Evolutionary conservation across 2,888 invertebrate genomes (phyloP).

Genomic region (Nudaria mundana): DNA sequence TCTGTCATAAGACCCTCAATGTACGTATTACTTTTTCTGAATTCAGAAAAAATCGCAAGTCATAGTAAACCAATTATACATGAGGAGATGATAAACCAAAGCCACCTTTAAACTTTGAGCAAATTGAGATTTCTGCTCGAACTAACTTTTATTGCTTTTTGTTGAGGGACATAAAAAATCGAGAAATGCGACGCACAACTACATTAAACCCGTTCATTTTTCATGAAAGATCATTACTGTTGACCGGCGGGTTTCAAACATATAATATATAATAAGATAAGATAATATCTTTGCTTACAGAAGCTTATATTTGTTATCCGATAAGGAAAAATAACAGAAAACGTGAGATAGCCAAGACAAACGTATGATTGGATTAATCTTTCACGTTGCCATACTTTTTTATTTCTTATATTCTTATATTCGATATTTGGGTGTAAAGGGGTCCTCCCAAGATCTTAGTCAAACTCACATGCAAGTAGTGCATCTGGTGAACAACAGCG

Average conservation of each 20-base stretch:
- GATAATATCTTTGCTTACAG: neutral
- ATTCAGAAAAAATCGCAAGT: slow-evolving; percentile 28
- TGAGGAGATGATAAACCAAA: slow-evolving; percentile 43
- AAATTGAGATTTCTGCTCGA: slow-evolving; percentile 65
- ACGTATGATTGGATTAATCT: neutral
- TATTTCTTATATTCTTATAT: no score
- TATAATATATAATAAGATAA: no score
- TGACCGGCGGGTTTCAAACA: slow-evolving; percentile 3
- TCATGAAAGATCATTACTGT: slow-evolving; percentile 9
- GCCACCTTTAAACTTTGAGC: slow-evolving; percentile 41
- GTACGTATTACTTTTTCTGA: no score
- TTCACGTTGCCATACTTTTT: neutral
- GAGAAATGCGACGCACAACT: slow-evolving; percentile 22
- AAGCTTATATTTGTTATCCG: neutral
- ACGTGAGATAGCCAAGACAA: neutral
- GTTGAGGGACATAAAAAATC: slow-evolving; percentile 34
- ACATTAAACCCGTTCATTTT: slow-evolving; percentile 24
- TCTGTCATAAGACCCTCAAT: no score
- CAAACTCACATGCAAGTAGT: no score
- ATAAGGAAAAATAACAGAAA: neutral
- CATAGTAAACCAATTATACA: slow-evolving; percentile 46
- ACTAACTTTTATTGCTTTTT: slow-evolving; percentile 66
- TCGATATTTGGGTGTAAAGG: no score
- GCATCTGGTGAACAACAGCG: no score
- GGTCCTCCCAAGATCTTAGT: no score